Conservation (phyloP, 2,113 vertebrate genomes). For the Aegotheles bennettii region DNA sequence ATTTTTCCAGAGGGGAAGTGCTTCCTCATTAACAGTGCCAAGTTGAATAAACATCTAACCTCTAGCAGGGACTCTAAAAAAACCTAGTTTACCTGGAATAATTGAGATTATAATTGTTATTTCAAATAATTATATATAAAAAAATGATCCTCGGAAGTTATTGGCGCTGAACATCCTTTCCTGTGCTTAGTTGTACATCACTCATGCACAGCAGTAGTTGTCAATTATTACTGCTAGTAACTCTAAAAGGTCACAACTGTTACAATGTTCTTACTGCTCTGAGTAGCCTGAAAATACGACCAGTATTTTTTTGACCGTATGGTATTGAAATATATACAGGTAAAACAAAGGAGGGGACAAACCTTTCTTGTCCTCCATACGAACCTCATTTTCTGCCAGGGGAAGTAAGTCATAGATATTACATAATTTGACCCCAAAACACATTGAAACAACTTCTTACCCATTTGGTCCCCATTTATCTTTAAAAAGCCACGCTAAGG, state of each 20-base stretch:
- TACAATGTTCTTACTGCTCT: background rate
- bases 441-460: background rate
- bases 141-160: background rate
- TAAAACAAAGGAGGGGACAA: background rate
- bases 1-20: background rate
- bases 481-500: background rate
- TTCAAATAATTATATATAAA: background rate
- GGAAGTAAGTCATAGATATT: background rate
- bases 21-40: background rate
- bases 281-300: background rate
- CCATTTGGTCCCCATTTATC: background rate
- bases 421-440: background rate
- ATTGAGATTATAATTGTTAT: background rate
- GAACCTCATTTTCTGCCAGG: background rate
- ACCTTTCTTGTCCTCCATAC: background rate
- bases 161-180: background rate
- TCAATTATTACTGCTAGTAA: background rate
- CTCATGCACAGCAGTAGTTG: accelerated
- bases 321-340: background rate
- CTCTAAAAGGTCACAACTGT: background rate
- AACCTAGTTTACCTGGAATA: background rate
- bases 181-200: background rate
- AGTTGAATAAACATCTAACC: background rate
- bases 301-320: background rate
- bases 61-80: background rate